phyloP scores from a whole-genome alignment of 2,797 vertebrate genomes.

The Heliangelus exortis region DNA sequence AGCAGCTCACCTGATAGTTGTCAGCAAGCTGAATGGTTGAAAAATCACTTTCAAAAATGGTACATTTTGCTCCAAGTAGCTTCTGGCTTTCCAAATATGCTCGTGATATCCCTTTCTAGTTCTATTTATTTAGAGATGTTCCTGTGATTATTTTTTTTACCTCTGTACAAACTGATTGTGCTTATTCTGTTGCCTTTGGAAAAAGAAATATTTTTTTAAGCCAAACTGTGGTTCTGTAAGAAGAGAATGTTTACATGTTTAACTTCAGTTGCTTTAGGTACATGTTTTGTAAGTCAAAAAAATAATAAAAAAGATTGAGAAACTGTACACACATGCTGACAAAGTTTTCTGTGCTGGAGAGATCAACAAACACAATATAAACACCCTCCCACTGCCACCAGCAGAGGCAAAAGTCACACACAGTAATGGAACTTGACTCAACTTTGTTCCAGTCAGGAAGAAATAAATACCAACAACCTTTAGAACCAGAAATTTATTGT shows the following conservation, averaged over 20 bases:
- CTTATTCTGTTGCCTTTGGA: conserved; percentile 57
- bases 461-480: conserved; percentile 43
- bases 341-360: background rate
- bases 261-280: conserved; percentile 35
- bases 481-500: conserved; percentile 86
- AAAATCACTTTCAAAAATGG: background rate
- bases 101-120: background rate
- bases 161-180: conserved; percentile 43
- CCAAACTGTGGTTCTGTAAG: conserved; percentile 25
- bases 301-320: background rate
- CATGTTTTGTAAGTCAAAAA: conserved; percentile 49
- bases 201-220: conserved; percentile 69
- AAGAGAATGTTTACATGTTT: conserved; percentile 54
- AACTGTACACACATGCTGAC: background rate
- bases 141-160: conserved; percentile 50
- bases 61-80: background rate
- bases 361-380: background rate
- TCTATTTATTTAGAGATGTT: conserved; percentile 72
- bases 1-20: background rate
- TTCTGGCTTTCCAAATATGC: conserved; percentile 15
- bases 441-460: background rate
- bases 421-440: accelerated
- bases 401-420: background rate
- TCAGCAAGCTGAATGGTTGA: background rate
- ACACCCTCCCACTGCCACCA: background rate